Base-by-base conservation (phyloP, 2,113 vertebrate species). In the Siphamia tubifer region DNA sequence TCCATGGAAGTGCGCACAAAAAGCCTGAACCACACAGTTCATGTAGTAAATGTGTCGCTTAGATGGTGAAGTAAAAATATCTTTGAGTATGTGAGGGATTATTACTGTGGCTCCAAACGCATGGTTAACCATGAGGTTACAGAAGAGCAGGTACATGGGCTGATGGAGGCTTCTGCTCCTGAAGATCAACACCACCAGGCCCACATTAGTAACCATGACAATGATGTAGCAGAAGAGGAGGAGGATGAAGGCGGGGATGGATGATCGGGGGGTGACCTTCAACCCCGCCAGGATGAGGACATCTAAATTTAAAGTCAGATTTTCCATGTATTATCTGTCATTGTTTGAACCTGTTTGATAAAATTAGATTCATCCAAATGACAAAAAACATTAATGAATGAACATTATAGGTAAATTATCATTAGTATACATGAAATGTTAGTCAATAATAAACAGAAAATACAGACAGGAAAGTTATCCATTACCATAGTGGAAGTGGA, bases 71-170 rank as follows among this genome's bases (percentile, higher is more conserved):
- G 0, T 24, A 34, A 91, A 12, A 0, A 85, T 20, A 1, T 91
- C 76, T 1, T 0, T 1, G 3, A 91, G 21, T 31, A 90, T 0
- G 2, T 67, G 68, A 0, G 88, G 89, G 0, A 90, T 5, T 39
- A 80, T n/a, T 34, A 53, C 54, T 0, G 86, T 75, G 13, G 74
- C 83, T 0, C 87, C 87, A 2, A 90, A 2, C 0, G 87, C 48
- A n/a, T 91, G 83, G 10, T 77, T 90, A 10, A 87, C 0, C 1
- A 71, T 62, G 44, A 89, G 53, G 52, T 86, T 88, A 28, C 82
- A 89, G n/a, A 84, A 86, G 0, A 89, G 68, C 0, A 90, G 62
- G 21, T 89, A 88, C 84, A 90, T 89, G 4, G 89, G 89, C 38
- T 85, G 63, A 31, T 84, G 86, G 2, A 90, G 72, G 56, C 3